Percentiles rank a stretch among this genome's conserved stretches.
Evolutionary conservation across 2,113 vertebrate species (phyloP).

Genomic region (Peromyscus polionotus): DNA sequence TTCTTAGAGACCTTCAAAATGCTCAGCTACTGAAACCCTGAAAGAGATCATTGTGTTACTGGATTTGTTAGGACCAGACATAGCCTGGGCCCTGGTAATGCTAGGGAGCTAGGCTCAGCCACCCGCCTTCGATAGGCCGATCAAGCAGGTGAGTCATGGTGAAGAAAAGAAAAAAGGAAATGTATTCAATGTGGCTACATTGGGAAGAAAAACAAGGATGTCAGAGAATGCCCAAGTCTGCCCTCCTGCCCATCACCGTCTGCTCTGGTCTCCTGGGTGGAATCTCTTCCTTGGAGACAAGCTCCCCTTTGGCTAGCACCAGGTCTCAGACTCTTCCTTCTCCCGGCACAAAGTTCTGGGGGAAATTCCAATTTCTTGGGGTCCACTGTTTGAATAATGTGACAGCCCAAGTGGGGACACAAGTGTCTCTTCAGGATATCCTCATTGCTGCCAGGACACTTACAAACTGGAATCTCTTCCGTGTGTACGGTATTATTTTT

Average conservation of each 20-base stretch:
- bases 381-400: background rate
- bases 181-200: background rate
- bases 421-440: background rate
- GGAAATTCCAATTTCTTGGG: background rate
- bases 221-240: background rate
- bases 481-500: background rate
- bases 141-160: background rate
- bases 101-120: background rate
- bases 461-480: background rate
- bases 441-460: background rate
- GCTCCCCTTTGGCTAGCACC: too few species aligned
- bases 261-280: background rate
- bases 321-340: background rate
- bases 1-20: background rate
- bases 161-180: background rate
- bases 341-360: background rate
- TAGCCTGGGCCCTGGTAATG: background rate
- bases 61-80: background rate
- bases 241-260: background rate
- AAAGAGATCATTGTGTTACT: background rate
- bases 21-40: background rate
- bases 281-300: background rate
- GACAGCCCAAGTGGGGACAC: background rate
- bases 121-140: background rate
- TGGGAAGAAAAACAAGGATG: background rate